These are phyloP conservation scores for Eumacrocentrus americanus DNA, from an alignment of 2,888 invertebrate species.

Conservation along the genomic window DNA sequence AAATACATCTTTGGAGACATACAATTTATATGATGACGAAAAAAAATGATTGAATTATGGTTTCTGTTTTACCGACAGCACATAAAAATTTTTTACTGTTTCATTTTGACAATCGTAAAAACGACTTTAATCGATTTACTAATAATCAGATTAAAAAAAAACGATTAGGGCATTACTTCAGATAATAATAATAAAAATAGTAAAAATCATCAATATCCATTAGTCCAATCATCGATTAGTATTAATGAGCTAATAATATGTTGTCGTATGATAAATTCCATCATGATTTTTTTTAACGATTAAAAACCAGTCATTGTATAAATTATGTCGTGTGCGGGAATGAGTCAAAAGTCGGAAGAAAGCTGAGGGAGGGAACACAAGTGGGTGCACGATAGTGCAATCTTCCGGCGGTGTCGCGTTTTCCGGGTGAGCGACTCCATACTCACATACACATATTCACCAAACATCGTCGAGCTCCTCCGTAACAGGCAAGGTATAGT, in stretches of 20 bases:
- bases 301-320: too few relatives aligned
- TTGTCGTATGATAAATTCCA: too few relatives aligned
- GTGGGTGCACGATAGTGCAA: constrained; percentile 55
- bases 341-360: constrained; percentile 13
- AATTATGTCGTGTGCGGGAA: not conserved
- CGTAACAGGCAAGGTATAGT: not conserved
- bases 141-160: too few relatives aligned
- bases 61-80: not conserved
- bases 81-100: too few relatives aligned
- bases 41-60: not conserved
- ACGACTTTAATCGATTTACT: too few relatives aligned
- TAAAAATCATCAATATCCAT: too few relatives aligned
- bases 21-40: not conserved
- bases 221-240: too few relatives aligned
- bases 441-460: constrained; percentile 34
- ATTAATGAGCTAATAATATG: too few relatives aligned
- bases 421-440: constrained; percentile 52
- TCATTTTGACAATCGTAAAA: too few relatives aligned
- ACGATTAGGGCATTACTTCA: too few relatives aligned
- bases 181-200: too few relatives aligned
- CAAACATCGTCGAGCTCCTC: constrained; percentile 27
- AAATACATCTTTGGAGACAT: not conserved
- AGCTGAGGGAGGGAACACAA: constrained; percentile 43
- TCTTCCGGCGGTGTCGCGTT: constrained; percentile 56
- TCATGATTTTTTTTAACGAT: too few relatives aligned